Percentiles rank a stretch among this genome's conserved stretches.
These are phyloP conservation scores for Lasioglossum lativentre DNA, from an alignment of 2,888 invertebrate genomes.

Conservation along the genomic window DNA sequence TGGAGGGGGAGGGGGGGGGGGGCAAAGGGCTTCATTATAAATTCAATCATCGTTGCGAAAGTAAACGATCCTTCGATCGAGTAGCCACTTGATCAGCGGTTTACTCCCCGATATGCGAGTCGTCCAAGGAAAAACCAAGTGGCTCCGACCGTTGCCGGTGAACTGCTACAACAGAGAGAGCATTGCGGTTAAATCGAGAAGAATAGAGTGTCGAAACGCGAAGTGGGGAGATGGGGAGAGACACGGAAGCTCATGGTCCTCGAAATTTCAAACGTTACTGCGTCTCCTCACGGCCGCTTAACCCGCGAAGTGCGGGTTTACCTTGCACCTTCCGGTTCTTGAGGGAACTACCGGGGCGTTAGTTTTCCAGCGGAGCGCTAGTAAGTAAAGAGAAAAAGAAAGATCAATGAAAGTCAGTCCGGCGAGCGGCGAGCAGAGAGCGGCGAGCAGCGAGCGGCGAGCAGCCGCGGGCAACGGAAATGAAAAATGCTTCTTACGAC, in stretches of 20 bases:
- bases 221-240: neutral
- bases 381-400: conserved; percentile 48
- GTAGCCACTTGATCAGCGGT: conserved; percentile 53
- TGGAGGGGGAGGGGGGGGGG: too few relatives aligned
- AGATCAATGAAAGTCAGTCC: conserved; percentile 34
- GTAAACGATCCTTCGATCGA: conserved; percentile 47
- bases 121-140: conserved; percentile 35
- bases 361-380: conserved; percentile 45
- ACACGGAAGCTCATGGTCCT: conserved; percentile 47
- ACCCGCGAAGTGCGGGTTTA: conserved; percentile 61
- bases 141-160: conserved; percentile 6
- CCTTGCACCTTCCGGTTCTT: conserved; percentile 64
- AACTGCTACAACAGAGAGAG: conserved; percentile 8
- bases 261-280: conserved; percentile 68
- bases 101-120: conserved; percentile 10
- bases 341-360: conserved; percentile 56
- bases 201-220: conserved; percentile 41
- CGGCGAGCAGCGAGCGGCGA: neutral
- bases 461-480: conserved; percentile 31
- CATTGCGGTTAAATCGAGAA: conserved; percentile 56
- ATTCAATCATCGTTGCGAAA: conserved; percentile 39
- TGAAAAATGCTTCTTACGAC: conserved; percentile 58
- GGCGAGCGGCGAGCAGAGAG: conserved; percentile 18
- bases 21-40: conserved; percentile 41
- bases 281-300: conserved; percentile 66